phyloP scores from a whole-genome alignment of 2,888 invertebrate species.

The Endotricha flammealis region DNA sequence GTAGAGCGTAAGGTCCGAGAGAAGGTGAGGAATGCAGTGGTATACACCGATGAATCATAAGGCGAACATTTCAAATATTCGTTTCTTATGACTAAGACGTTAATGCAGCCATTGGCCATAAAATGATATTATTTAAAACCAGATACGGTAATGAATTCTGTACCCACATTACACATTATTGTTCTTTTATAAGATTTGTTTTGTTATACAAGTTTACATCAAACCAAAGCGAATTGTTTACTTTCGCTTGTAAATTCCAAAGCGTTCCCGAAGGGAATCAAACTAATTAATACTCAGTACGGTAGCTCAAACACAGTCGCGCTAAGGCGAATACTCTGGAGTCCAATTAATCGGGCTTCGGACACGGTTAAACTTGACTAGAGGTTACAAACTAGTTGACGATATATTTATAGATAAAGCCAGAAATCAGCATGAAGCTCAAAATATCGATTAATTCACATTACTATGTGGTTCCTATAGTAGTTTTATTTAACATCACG shows the following conservation, averaged over 20 bases:
- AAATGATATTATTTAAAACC: conserved; percentile 38
- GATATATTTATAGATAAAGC: too few relatives aligned
- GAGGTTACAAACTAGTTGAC: not conserved
- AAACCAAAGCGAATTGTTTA: conserved; percentile 31
- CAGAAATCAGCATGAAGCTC: too few relatives aligned
- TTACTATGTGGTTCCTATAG: too few relatives aligned
- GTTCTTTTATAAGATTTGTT: conserved; percentile 1
- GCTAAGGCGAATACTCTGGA: not conserved
- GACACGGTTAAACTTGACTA: not conserved
- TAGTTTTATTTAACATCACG: too few relatives aligned
- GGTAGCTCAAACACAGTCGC: not conserved
- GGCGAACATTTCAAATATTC: conserved; percentile 55
- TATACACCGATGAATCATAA: conserved; percentile 54
- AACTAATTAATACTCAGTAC: conserved; percentile 12
- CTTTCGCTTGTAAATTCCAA: conserved; percentile 29
- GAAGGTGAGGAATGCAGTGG: conserved; percentile 29
- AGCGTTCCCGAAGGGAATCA: conserved; percentile 18
- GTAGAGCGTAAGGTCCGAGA: conserved; percentile 16
- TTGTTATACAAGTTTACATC: conserved; percentile 8
- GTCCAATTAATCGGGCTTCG: not conserved
- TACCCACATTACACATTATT: too few relatives aligned
- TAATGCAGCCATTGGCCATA: conserved; percentile 43
- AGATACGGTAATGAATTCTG: conserved; percentile 26
- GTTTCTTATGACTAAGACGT: conserved; percentile 62
- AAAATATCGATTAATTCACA: too few relatives aligned